A percentile compares a stretch with the other conserved stretches of the same genome.
phyloP scores from a whole-genome alignment of 2,888 invertebrate species.

The Erynnis tages region DNA sequence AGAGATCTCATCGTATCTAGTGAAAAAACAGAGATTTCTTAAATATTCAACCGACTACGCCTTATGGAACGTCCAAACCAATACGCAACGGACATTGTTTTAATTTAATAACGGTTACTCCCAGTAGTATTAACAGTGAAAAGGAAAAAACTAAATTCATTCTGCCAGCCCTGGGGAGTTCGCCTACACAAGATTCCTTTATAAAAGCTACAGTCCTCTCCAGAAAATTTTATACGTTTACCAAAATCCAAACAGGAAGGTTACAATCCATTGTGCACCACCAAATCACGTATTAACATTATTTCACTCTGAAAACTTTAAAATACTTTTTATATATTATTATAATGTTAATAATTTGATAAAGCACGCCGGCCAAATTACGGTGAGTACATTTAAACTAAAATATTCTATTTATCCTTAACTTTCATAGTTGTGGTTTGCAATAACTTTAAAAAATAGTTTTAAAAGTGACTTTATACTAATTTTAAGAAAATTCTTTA shows the following conservation, averaged over 20 bases:
- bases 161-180: conserved; percentile 60
- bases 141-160: conserved; percentile 50
- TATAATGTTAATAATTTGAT: conserved; percentile 5
- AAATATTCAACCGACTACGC: conserved; percentile 36
- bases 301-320: background rate
- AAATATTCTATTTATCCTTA: too few relatives aligned
- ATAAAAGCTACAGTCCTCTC: conserved; percentile 53
- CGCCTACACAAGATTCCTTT: conserved; percentile 50
- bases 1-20: too few relatives aligned
- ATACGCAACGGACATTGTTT: conserved; percentile 64
- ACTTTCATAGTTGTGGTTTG: too few relatives aligned
- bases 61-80: conserved; percentile 60
- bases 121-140: conserved; percentile 43
- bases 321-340: too few relatives aligned
- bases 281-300: background rate
- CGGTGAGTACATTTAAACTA: conserved; percentile 26
- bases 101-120: conserved; percentile 75
- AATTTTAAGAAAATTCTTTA: too few relatives aligned
- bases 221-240: conserved; percentile 11
- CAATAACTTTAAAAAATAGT: too few relatives aligned
- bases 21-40: conserved; percentile 11
- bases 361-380: conserved; percentile 13
- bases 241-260: background rate
- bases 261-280: background rate
- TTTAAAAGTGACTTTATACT: too few relatives aligned